Percentiles rank a stretch among this genome's conserved stretches.
These are phyloP conservation scores for Lasaia peninsularis DNA, from an alignment of 1,140 invertebrate genomes.

Conservation along the genomic window DNA sequence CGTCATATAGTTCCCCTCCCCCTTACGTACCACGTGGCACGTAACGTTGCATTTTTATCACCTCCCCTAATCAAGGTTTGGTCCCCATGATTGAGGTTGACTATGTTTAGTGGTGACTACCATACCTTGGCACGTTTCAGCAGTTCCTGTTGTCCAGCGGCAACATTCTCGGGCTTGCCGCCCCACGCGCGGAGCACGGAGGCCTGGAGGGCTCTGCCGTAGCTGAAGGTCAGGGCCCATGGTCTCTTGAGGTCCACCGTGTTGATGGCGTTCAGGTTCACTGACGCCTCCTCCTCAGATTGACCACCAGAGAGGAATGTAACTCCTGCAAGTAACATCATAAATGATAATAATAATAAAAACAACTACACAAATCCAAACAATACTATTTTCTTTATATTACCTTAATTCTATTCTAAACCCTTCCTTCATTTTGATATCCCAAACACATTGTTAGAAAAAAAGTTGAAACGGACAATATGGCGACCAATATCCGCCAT, in stretches of 20 bases:
- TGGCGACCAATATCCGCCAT: too few relatives aligned
- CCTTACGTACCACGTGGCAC: too few relatives aligned
- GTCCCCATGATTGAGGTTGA: neutral
- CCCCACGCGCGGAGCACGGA: slow-evolving; percentile 94
- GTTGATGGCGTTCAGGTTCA: slow-evolving; percentile 97
- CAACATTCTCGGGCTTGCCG: slow-evolving; percentile 91
- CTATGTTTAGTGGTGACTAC: neutral
- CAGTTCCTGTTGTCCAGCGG: slow-evolving; percentile 90
- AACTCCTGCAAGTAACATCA: slow-evolving; percentile 76
- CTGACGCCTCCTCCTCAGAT: slow-evolving; percentile 95
- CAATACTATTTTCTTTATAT: too few relatives aligned
- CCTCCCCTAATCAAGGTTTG: too few relatives aligned
- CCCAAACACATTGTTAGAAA: too few relatives aligned
- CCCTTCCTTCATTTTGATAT: too few relatives aligned
- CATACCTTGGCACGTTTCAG: slow-evolving; percentile 92
- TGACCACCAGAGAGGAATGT: slow-evolving; percentile 97
- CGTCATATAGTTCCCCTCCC: too few relatives aligned
- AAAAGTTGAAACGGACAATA: too few relatives aligned
- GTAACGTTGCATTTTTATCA: too few relatives aligned
- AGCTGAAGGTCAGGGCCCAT: slow-evolving; percentile 97
- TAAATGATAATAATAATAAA: neutral
- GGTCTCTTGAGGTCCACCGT: slow-evolving; percentile 86
- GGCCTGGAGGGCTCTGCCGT: slow-evolving; percentile 91
- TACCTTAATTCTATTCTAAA: too few relatives aligned
- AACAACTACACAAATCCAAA: neutral